Conservation (phyloP, 2,888 invertebrate species). For the Clepsis dumicolana region DNA sequence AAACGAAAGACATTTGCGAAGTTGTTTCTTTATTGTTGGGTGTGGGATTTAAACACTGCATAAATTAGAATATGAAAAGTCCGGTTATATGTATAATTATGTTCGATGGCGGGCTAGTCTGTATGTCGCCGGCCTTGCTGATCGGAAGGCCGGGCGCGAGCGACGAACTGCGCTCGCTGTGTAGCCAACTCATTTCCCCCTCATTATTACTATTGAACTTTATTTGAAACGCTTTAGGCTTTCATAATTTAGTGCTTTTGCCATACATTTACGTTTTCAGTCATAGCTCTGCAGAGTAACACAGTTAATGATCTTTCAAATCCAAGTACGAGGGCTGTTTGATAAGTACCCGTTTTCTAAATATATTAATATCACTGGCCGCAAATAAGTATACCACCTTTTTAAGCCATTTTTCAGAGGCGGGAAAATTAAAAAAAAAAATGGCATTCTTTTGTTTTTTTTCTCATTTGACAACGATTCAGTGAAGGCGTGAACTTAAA, state of each 20-base stretch:
- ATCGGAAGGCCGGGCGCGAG: constrained; percentile 68
- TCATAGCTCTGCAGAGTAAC: neutral
- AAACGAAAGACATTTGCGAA: constrained; percentile 31
- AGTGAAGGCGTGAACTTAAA: too few relatives aligned
- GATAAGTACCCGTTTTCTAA: too few relatives aligned
- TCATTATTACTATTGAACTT: constrained; percentile 13
- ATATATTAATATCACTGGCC: too few relatives aligned
- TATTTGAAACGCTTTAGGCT: constrained; percentile 36
- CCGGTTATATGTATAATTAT: constrained; percentile 48
- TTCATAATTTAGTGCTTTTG: constrained; percentile 55
- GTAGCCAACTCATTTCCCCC: constrained; percentile 15
- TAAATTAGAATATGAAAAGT: constrained; percentile 35
- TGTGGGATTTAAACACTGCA: constrained; percentile 40
- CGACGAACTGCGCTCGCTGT: constrained; percentile 58
- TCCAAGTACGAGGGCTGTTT: too few relatives aligned
- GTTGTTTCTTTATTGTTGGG: constrained; percentile 32
- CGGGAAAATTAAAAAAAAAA: too few relatives aligned
- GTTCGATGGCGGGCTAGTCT: constrained; percentile 63
- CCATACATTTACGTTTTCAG: constrained; percentile 5
- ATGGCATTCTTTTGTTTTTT: too few relatives aligned
- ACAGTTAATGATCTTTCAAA: neutral
- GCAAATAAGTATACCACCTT: too few relatives aligned
- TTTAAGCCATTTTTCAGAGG: too few relatives aligned
- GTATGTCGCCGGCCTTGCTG: constrained; percentile 77
- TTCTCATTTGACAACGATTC: too few relatives aligned